A percentile compares a stretch with the other conserved stretches of the same genome.
Evolutionary conservation across 2,797 vertebrate species (phyloP).

Genomic region (Sternarchorhynchus goeldii): DNA sequence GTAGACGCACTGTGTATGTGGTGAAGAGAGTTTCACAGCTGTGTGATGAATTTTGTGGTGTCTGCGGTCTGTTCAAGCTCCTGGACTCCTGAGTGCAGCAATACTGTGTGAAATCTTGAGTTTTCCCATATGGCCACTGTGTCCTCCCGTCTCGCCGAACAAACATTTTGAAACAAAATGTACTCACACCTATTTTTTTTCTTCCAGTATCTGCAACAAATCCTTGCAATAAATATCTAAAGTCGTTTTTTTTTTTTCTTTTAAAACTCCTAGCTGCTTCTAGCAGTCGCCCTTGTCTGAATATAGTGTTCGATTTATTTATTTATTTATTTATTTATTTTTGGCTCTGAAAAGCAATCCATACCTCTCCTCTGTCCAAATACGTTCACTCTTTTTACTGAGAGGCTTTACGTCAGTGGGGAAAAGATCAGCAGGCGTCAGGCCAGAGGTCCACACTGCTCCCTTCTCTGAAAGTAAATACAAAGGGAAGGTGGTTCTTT

Average conservation of each 20-base stretch:
- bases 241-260: neutral
- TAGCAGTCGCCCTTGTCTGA: neutral
- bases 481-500: constrained; percentile 30
- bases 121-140: constrained; percentile 11
- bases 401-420: neutral
- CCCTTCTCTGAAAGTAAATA: constrained; percentile 23
- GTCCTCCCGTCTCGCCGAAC: constrained; percentile 4
- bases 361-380: constrained; percentile 15
- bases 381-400: constrained; percentile 24
- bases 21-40: constrained; percentile 17
- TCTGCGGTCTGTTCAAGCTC: neutral
- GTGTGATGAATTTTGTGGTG: constrained; percentile 7
- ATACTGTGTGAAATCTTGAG: constrained; percentile 12
- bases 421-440: too few species aligned
- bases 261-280: neutral
- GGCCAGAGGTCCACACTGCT: neutral
- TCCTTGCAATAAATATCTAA: constrained; percentile 16
- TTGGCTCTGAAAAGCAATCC: neutral
- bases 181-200: neutral
- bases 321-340: too few species aligned
- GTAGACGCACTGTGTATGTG: constrained; percentile 3
- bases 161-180: constrained; percentile 20
- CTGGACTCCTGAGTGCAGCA: neutral
- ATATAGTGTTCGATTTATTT: neutral
- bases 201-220: neutral